Evolutionary conservation across 1,140 invertebrate genomes (phyloP), one percentile per base, ranked within the genome.

Genomic region (Dolichoris vasculosae): DNA sequence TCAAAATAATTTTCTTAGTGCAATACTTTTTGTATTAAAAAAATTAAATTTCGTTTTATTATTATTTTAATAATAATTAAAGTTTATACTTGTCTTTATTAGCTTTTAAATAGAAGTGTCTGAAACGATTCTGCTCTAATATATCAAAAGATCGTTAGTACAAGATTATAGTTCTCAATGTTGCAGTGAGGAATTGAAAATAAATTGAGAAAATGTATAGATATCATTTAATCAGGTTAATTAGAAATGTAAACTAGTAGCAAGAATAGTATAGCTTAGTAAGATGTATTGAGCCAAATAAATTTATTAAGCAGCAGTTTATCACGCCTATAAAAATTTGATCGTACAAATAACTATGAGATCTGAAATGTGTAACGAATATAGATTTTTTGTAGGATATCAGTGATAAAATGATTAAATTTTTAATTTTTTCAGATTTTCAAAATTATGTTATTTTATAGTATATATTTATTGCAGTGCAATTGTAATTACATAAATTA

Each of bases 221-320:
- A 38, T 64, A 76, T 46, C 59, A 11, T 63, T 64, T 71, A 84
- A 84, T 84, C 64, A 85, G 83, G 83, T 85, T 80, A 84, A 84
- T 79, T 84, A 75, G 76, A 69, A 69, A 38, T 48, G 23, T 79
- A 67, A 64, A 75, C 48, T 17, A 35, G 23, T 15, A 9, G 55
- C 3, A 20, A 38, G 55, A 75, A 26, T 4, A 13, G 32, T 0
- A 17, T 20, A 35, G 13, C 9, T 35, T 43, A 11, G 23, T 38
- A 69, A 46, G 40, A 15, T 20, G 13, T 35, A 35, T 43, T 23
- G 32, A 32, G 6, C 7, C n/a, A 73, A 75, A 82, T 75, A 82
- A 82, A 82, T 82, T 38, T 67, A 30, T 26, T 32, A 38, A 46
- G 38, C 26, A 38, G 55, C 38, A 23, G 23, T 59, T 59, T 30